A percentile compares a stretch with the other conserved stretches of the same genome.
Conservation (phyloP, 2,113 vertebrate genomes). For the Tichodroma muraria region DNA sequence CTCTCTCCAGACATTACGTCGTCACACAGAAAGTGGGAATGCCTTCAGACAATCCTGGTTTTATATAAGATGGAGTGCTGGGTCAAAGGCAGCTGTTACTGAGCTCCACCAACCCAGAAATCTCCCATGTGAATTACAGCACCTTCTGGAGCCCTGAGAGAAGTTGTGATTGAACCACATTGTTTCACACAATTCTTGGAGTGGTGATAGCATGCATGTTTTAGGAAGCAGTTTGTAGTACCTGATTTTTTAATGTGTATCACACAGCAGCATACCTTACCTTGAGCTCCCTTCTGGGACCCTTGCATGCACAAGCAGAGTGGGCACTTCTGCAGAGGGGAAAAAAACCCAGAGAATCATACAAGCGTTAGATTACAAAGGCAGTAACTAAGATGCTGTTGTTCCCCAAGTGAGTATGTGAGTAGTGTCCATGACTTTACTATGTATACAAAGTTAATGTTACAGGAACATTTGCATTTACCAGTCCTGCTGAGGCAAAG, state of each 20-base stretch:
- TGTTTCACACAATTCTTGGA: not conserved
- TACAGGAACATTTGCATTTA: not conserved
- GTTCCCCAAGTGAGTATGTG: not conserved
- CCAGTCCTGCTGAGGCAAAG: not conserved
- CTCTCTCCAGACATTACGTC: not conserved
- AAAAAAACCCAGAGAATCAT: rapidly evolving
- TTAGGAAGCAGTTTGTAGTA: not conserved
- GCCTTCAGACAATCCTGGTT: not conserved
- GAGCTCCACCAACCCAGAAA: not conserved
- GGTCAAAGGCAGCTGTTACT: not conserved
- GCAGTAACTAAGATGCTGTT: not conserved
- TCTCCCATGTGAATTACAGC: not conserved
- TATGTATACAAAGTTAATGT: not conserved
- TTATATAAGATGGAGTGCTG: not conserved
- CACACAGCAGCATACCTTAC: not conserved
- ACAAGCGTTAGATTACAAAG: not conserved
- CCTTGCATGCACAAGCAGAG: not conserved
- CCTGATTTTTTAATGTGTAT: not conserved
- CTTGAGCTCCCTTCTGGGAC: not conserved
- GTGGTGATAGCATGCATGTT: rapidly evolving
- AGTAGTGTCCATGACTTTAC: not conserved
- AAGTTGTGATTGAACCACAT: not conserved
- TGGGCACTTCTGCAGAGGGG: not conserved
- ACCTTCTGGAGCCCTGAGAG: not conserved
- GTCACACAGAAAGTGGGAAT: not conserved